Evolutionary conservation across 1,140 invertebrate species (phyloP), one percentile per base, ranked within the genome.

Genomic region (Leptinotarsa defecta): DNA sequence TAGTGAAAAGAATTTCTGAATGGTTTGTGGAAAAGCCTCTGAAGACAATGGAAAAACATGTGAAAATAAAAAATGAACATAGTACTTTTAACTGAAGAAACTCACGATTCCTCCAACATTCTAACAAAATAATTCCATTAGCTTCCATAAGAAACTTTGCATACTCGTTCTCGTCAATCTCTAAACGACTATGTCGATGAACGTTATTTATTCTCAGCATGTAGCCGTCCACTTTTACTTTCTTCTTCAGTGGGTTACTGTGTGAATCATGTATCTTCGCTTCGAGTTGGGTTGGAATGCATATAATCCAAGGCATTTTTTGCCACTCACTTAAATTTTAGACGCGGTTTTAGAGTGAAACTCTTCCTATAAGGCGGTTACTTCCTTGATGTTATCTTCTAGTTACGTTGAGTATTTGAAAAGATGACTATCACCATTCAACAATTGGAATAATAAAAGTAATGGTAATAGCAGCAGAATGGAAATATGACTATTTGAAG

Each of bases 231-330:
- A 57, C 52, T 57, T 57, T 57, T 57, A 57, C 52, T 57, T 57
- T 57, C 52, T 57, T 57, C 52, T 57, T 57, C 52, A 19, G 52
- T 57, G n/a, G 34, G 52, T 57, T 57, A 57, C n/a, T 57, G 52
- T 57, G 52, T 57, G 52, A 57, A 57, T 57, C 52, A 57, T 57
- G 52, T 17, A 57, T 57, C 52, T n/a, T 57, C 52, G 52, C 52
- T 57, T n/a, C 17, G n/a, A 19, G 52, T 17, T 57, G 4, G 52
- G n/a, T 19, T 19, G 52, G 52, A 57, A 57, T 57, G n/a, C n/a
- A 4, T 57, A 17, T 57, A 57, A 17, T 17, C 52, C 15, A 57
- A 57, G 52, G 52, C n/a, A 57, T 15, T 57, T 15, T 57, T 57
- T 57, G n/a, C 52, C 52, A 57, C 17, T 57, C 52, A 4, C 52